These are phyloP conservation scores for Aurelia sp. DNA, from an alignment of 30 jellyfish, hydroid and myxozoan genomes.

Conservation along the genomic window DNA sequence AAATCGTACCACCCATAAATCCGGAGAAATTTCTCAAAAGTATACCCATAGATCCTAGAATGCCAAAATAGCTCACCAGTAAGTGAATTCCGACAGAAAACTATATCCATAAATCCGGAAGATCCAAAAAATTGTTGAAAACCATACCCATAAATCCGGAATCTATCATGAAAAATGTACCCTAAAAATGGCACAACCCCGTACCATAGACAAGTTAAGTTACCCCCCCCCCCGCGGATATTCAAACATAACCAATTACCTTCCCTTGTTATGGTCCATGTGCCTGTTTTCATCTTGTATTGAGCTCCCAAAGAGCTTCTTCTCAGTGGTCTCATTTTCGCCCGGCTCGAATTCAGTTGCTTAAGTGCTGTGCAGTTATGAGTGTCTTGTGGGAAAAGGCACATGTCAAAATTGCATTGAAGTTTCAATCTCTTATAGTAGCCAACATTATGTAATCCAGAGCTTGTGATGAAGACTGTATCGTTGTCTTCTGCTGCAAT, in stretches of 20 bases:
- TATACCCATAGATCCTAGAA: no score
- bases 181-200: no score
- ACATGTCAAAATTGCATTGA: slow-evolving; percentile 12
- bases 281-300: neutral
- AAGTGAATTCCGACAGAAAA: no score
- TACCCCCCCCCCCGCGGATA: no score
- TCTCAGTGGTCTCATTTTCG: neutral
- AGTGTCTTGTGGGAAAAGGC: slow-evolving; percentile 41
- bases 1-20: no score
- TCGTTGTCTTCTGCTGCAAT: slow-evolving; percentile 32
- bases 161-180: no score
- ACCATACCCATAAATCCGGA: no score
- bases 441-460: slow-evolving; percentile 17
- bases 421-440: neutral
- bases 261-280: slow-evolving; percentile 21
- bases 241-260: neutral
- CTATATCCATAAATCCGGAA: no score
- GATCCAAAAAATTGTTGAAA: no score
- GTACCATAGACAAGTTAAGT: no score
- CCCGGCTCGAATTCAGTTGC: slow-evolving; percentile 8
- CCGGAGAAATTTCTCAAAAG: no score
- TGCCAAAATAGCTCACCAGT: no score
- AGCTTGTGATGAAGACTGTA: slow-evolving; percentile 18
- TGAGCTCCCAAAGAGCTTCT: neutral
- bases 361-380: slow-evolving; percentile 12